Evolutionary conservation across 2,888 invertebrate genomes (phyloP), one percentile per base, ranked within the genome.

Genomic region (Augiades crinisus): DNA sequence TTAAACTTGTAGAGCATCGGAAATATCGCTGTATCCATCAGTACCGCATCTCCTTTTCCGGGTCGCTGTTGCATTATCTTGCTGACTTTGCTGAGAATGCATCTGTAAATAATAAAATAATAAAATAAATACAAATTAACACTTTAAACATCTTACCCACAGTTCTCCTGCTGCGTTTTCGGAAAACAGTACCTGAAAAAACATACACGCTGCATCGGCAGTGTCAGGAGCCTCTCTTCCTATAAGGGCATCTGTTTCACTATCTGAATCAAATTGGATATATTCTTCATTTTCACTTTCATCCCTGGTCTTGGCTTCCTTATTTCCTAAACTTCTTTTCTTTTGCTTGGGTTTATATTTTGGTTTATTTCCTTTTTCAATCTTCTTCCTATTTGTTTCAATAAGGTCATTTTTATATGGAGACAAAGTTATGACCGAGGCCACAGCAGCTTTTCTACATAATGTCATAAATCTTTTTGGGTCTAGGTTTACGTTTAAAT

Each of bases 1-100:
- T 37, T 55, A 58, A 56, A 53, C 52, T 56, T 57, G 55, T 55
- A 55, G 10, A 10, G 19, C 21, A 55, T 54, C 57, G 57, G 57
- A n/a, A n/a, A n/a, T n/a, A n/a, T n/a, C 54, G 54, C 53, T 53
- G 54, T 56, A 49, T 58, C 52, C 55, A 53, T 58, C 58, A 58
- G 58, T 52, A 61, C 6, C 3, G 31, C 13, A 31, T 36, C 36
- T 36, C 16, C 36, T 36, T 36, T 36, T 36, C 16, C 36, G 36
- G 36, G 17, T n/a, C 36, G 14, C 17, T 36, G 36, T 16, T 36
- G 8, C 16, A 8, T 17, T 36, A 16, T 36, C 36, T 36, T 36
- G 17, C 17, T 36, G 34, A 36, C 16, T 36, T 14, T 36, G 7
- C 34, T 36, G 34, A 14, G 16, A 36, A 36, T 17, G 14, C 34